Evolutionary conservation across 2,797 vertebrate genomes (phyloP).

Genomic region (Mormyrus hasselquistii): DNA sequence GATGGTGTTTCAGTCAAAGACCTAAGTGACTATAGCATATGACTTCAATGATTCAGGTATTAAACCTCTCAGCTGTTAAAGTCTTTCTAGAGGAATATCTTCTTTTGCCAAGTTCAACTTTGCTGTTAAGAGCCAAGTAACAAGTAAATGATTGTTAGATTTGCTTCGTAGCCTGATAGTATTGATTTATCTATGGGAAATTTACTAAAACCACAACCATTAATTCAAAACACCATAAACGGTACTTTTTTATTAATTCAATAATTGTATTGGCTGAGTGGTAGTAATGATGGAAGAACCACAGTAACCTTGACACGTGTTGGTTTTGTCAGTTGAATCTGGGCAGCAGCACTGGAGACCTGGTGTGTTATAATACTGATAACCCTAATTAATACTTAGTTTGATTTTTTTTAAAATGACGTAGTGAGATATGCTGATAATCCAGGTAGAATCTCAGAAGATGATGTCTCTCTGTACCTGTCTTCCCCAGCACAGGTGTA

Average conservation of each 20-base stretch:
- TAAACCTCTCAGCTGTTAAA: neutral
- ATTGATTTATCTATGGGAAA: neutral
- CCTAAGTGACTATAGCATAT: constrained; percentile 7
- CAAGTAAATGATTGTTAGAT: neutral
- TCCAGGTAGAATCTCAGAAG: neutral
- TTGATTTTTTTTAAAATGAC: neutral
- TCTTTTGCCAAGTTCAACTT: neutral
- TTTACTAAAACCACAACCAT: neutral
- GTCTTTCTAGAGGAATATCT: neutral
- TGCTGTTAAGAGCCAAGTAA: neutral
- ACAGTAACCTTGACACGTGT: neutral
- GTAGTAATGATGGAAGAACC: neutral
- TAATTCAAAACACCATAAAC: neutral
- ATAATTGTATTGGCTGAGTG: neutral
- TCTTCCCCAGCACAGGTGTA: neutral
- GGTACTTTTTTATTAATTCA: neutral
- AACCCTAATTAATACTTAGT: neutral
- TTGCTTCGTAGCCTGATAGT: neutral
- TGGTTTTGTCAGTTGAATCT: neutral
- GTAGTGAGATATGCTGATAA: neutral
- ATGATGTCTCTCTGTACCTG: neutral
- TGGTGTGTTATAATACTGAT: neutral
- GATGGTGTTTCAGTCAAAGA: constrained; percentile 29
- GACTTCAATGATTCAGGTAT: constrained; percentile 33
- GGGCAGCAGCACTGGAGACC: neutral